Conservation (phyloP, 1,140 invertebrate genomes). For the Leguminivora glycinivorella region DNA sequence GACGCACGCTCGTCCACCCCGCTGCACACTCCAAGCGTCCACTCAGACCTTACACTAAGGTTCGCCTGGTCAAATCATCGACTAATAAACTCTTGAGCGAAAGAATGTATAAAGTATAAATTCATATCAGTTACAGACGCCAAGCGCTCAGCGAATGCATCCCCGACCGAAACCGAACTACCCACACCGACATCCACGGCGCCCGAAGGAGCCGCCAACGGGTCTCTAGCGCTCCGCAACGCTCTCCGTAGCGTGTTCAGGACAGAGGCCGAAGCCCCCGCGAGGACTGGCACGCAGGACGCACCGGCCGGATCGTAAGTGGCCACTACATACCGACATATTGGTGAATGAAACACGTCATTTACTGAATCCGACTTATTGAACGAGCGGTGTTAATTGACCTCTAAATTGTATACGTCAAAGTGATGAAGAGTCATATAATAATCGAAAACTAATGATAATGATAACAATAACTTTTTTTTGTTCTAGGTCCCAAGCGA, state of each 20-base stretch:
- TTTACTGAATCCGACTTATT: too few species aligned
- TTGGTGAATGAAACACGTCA: too few species aligned
- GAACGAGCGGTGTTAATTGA: too few species aligned
- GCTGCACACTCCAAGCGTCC: too few species aligned
- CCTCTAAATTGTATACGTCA: too few species aligned
- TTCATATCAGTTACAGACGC: conserved; percentile 36
- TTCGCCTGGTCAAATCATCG: too few species aligned
- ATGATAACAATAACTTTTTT: neutral
- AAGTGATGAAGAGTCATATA: too few species aligned
- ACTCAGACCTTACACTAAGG: too few species aligned
- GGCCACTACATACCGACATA: too few species aligned
- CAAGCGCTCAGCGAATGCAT: conserved; percentile 56
- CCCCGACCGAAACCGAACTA: conserved; percentile 60
- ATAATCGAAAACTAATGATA: too few species aligned
- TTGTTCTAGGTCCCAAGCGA: neutral
- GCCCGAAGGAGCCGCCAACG: conserved; percentile 49
- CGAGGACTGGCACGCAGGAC: conserved; percentile 45
- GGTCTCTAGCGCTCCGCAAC: conserved; percentile 55
- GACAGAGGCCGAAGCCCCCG: conserved; percentile 44
- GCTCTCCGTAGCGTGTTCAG: conserved; percentile 58
- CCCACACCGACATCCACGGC: conserved; percentile 60
- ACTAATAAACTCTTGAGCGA: too few species aligned
- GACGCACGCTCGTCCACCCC: too few species aligned
- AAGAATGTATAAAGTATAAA: neutral
- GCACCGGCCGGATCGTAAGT: conserved; percentile 43